phyloP scores from a whole-genome alignment of 1,140 invertebrate species.

The Aphelinus atriplicis region DNA sequence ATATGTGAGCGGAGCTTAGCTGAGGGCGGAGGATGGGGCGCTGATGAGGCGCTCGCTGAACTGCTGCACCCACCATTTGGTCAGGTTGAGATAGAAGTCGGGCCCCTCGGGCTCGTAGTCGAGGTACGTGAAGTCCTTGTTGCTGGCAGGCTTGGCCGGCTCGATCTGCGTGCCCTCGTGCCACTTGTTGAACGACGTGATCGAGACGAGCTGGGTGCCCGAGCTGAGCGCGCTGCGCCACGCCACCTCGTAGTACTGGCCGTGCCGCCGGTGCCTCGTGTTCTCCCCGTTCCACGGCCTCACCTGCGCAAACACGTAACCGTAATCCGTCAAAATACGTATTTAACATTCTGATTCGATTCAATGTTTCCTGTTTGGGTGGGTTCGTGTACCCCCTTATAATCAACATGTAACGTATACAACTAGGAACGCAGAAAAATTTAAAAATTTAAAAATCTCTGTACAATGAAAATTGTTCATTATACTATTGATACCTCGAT shows the following conservation, averaged over 20 bases:
- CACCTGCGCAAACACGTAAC: conserved; percentile 41
- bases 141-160: conserved; percentile 66
- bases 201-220: conserved; percentile 66
- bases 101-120: conserved; percentile 70
- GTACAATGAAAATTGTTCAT: too few relatives aligned
- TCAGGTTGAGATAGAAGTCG: conserved; percentile 70
- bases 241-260: conserved; percentile 69
- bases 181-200: conserved; percentile 73
- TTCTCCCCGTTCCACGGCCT: conserved; percentile 68
- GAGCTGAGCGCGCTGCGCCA: conserved; percentile 68
- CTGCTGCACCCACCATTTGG: conserved; percentile 69
- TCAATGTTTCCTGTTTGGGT: not conserved
- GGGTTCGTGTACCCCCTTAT: not conserved
- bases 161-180: conserved; percentile 73
- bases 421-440: too few relatives aligned
- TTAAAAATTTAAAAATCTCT: too few relatives aligned
- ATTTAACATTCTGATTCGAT: not conserved
- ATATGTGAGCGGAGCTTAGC: conserved; percentile 9
- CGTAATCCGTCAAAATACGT: too few relatives aligned
- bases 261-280: conserved; percentile 68
- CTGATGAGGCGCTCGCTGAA: conserved; percentile 54
- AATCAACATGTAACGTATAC: too few relatives aligned
- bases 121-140: conserved; percentile 64
- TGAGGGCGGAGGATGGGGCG: conserved; percentile 14
- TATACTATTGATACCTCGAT: too few relatives aligned